These are phyloP conservation scores for Schrankia costaestrigalis DNA, from an alignment of 2,888 invertebrate species.

Conservation along the genomic window DNA sequence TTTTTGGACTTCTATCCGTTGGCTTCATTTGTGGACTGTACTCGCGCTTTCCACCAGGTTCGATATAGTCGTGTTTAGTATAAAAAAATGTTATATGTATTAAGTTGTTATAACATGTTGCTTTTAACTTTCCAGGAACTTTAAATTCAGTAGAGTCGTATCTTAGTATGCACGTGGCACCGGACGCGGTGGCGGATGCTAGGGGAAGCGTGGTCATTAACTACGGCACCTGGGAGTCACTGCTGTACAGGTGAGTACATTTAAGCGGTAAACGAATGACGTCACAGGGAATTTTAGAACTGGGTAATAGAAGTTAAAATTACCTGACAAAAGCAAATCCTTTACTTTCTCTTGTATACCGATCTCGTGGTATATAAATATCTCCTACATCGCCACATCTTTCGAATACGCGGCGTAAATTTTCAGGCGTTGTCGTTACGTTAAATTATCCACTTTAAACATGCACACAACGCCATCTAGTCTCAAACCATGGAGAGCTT, in stretches of 20 bases:
- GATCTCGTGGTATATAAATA: constrained; percentile 99
- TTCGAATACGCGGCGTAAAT: constrained; percentile 95
- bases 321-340: constrained; percentile 99
- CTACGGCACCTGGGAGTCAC: constrained; percentile 94
- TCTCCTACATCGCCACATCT: constrained; percentile 99
- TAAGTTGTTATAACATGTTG: neutral
- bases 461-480: constrained; percentile 99
- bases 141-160: constrained; percentile 90
- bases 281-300: too few species aligned
- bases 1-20: too few species aligned
- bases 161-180: constrained; percentile 52
- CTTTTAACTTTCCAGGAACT: constrained; percentile 68
- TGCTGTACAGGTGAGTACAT: constrained; percentile 83
- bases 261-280: too few species aligned
- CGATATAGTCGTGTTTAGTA: too few species aligned
- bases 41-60: too few species aligned
- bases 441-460: constrained; percentile 98
- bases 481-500: too few species aligned
- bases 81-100: neutral
- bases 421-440: constrained; percentile 99
- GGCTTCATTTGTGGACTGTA: too few species aligned
- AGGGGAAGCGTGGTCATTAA: constrained; percentile 78
- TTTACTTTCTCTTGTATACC: constrained; percentile 96
- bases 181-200: constrained; percentile 39
- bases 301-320: too few species aligned